Percentiles rank a stretch among this genome's conserved stretches.
Conservation (phyloP, 2,888 invertebrate species). For the Drosophila antonietae region DNA sequence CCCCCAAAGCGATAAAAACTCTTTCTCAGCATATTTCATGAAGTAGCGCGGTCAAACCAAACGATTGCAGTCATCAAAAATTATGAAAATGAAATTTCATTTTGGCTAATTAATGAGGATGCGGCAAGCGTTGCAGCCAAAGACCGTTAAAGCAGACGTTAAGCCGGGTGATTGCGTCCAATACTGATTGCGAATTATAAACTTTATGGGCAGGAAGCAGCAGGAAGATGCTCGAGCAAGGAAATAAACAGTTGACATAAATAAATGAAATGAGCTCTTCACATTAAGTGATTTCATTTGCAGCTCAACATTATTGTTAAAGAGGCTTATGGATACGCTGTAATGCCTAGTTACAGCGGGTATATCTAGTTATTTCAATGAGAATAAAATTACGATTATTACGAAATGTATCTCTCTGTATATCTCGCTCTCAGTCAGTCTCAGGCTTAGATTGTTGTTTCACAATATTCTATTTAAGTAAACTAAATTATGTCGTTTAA, state of each 20-base stretch:
- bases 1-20: constrained; percentile 24
- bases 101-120: constrained; percentile 15
- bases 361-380: too few relatives aligned
- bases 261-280: constrained; percentile 10
- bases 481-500: too few relatives aligned
- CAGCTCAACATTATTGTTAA: constrained; percentile 2
- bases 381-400: too few relatives aligned
- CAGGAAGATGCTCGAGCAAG: background rate
- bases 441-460: too few relatives aligned
- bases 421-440: too few relatives aligned
- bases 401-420: too few relatives aligned
- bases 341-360: background rate
- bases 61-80: constrained; percentile 15
- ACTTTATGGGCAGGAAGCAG: background rate
- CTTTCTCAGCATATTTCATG: constrained; percentile 24
- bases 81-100: constrained; percentile 16
- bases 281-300: constrained; percentile 10
- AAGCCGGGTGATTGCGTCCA: background rate
- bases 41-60: constrained; percentile 19
- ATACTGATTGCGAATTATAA: constrained; percentile 7
- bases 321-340: background rate
- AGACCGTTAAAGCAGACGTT: background rate
- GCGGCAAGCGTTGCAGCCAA: background rate
- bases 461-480: too few relatives aligned
- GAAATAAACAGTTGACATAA: constrained; percentile 1